These are phyloP conservation scores for Neosilurus mollespiculum DNA, from an alignment of 2,797 vertebrate genomes.

Conservation along the genomic window DNA sequence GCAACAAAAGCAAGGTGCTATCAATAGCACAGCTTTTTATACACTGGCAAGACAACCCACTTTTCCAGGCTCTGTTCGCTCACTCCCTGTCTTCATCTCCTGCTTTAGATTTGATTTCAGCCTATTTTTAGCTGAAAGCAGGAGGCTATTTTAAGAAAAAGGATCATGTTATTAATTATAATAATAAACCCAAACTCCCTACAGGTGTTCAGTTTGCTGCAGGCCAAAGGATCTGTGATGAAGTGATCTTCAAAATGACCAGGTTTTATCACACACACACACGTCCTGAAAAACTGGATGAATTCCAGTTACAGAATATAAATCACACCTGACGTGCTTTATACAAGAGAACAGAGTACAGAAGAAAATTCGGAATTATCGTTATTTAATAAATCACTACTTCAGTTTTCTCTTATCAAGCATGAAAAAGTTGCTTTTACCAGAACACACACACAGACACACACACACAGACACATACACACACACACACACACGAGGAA, in stretches of 20 bases:
- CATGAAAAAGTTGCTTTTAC: background rate
- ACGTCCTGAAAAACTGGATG: background rate
- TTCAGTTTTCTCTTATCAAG: background rate
- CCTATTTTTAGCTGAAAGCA: conserved; percentile 56
- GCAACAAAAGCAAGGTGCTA: conserved; percentile 46
- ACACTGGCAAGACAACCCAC: conserved; percentile 46
- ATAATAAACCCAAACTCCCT: conserved; percentile 48
- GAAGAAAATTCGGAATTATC: background rate
- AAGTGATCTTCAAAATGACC: conserved; percentile 1
- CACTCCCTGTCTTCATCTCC: conserved; percentile 20
- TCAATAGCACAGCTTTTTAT: conserved; percentile 57
- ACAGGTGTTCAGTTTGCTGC: conserved; percentile 22
- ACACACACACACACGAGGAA: background rate
- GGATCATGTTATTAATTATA: conserved; percentile 55
- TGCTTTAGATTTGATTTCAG: conserved; percentile 54
- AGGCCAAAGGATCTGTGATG: conserved; percentile 21
- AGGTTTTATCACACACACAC: background rate
- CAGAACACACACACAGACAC: background rate
- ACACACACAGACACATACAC: background rate
- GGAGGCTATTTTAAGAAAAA: conserved; percentile 57
- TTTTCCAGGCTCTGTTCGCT: conserved; percentile 53
- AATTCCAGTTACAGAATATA: background rate
- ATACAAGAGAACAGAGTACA: background rate
- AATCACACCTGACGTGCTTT: background rate
- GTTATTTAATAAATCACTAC: background rate